A percentile compares a stretch with the other conserved stretches of the same genome.
Evolutionary conservation across 1,140 invertebrate species (phyloP).

Genomic region (Drosophila santomea): DNA sequence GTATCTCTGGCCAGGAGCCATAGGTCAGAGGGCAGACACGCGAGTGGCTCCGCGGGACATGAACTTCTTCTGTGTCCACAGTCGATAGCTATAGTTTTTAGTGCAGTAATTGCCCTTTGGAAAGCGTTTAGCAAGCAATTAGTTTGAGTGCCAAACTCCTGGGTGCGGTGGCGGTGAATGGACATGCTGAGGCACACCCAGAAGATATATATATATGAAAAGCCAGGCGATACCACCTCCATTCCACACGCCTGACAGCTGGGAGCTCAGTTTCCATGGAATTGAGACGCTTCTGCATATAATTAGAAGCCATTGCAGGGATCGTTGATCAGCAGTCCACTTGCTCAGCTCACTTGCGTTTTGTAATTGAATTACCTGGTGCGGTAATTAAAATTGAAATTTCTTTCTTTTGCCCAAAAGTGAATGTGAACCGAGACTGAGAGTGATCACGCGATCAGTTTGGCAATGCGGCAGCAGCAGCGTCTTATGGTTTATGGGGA

Average conservation of each 20-base stretch:
- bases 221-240: background rate
- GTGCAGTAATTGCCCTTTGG: slow-evolving; percentile 72
- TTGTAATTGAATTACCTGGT: slow-evolving; percentile 73
- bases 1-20: slow-evolving; percentile 17
- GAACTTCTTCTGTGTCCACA: slow-evolving; percentile 1
- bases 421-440: slow-evolving; percentile 34
- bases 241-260: background rate
- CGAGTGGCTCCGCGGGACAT: slow-evolving; percentile 29
- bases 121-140: slow-evolving; percentile 74
- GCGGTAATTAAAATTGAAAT: slow-evolving; percentile 58
- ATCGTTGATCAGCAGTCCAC: slow-evolving; percentile 27
- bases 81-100: slow-evolving; percentile 64
- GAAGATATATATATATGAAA: slow-evolving; percentile 1
- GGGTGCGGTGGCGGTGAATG: slow-evolving; percentile 58
- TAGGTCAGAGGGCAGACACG: slow-evolving; percentile 72
- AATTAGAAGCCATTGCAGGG: slow-evolving; percentile 32
- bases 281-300: slow-evolving; percentile 21
- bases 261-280: slow-evolving; percentile 1
- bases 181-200: slow-evolving; percentile 19
- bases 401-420: slow-evolving; percentile 30
- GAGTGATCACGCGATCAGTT: slow-evolving; percentile 60
- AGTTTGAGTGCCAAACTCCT: slow-evolving; percentile 61
- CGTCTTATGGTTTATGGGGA: slow-evolving; percentile 13
- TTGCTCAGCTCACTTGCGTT: slow-evolving; percentile 24
- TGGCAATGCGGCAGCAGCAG: slow-evolving; percentile 37